Percentiles rank a stretch among this genome's conserved stretches.
phyloP scores from a whole-genome alignment of 2,797 vertebrate genomes.

The Heteromormyrus szaboi region DNA sequence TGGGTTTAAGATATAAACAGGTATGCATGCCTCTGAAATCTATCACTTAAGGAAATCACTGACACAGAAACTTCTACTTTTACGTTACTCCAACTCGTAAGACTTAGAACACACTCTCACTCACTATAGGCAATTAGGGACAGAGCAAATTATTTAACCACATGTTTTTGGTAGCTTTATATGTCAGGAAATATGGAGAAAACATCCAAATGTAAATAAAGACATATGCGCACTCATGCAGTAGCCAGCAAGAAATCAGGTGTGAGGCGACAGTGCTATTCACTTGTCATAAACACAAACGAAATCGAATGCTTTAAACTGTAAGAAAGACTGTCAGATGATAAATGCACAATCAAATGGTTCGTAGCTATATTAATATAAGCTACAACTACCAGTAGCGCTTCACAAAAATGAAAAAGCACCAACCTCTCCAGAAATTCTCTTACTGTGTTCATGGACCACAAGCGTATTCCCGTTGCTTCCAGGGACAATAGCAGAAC shows the following conservation, averaged over 20 bases:
- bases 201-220: neutral
- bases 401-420: neutral
- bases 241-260: neutral
- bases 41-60: neutral
- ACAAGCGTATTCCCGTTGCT: conserved; percentile 12
- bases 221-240: neutral
- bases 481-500: neutral
- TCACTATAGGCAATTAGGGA: neutral
- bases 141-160: neutral
- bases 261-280: neutral
- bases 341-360: neutral
- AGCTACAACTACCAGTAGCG: neutral
- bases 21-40: neutral
- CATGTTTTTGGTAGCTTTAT: neutral
- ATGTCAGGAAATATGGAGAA: neutral
- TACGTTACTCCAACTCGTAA: neutral
- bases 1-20: neutral
- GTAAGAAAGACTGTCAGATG: neutral
- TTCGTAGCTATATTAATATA: neutral
- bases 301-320: neutral
- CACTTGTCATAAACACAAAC: neutral
- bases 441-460: conserved; percentile 13
- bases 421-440: conserved; percentile 29
- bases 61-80: neutral
- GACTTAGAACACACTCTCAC: neutral